Conservation (phyloP, 2,797 vertebrate genomes). For the Chloroceryle amazona region DNA sequence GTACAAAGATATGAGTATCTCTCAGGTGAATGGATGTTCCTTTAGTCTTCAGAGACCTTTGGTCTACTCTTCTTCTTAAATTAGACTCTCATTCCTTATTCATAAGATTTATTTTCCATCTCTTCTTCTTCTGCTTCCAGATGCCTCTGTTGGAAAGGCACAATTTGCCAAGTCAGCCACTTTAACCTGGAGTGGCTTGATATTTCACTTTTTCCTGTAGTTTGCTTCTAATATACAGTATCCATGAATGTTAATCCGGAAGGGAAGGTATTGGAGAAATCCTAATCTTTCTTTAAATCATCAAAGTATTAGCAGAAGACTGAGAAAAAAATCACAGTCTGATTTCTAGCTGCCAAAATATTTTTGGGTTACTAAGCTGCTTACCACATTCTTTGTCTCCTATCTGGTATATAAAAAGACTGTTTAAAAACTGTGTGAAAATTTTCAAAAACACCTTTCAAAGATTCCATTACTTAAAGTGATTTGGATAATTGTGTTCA, state of each 20-base stretch:
- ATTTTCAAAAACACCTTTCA: conserved; percentile 90
- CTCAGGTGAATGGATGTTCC: background rate
- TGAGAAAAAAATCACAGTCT: background rate
- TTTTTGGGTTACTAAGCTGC: conserved; percentile 68
- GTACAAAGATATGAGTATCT: background rate
- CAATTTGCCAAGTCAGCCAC: conserved; percentile 34
- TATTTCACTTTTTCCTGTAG: background rate
- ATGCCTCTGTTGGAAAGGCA: background rate
- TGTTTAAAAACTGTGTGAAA: conserved; percentile 85
- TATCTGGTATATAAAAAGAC: conserved; percentile 77
- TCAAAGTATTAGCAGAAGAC: background rate
- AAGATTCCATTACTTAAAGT: conserved; percentile 94
- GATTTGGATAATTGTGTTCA: conserved; percentile 94
- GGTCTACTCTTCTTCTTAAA: conserved; percentile 15
- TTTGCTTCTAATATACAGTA: background rate
- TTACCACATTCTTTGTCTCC: conserved; percentile 76
- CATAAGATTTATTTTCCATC: conserved; percentile 1
- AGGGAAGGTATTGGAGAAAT: background rate
- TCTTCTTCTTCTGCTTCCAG: background rate
- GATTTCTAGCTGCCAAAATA: conserved; percentile 65
- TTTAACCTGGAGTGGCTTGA: background rate
- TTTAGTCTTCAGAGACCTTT: conserved; percentile 1
- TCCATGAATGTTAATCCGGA: conserved; percentile 10
- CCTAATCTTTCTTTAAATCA: background rate
- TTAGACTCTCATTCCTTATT: conserved; percentile 44